phyloP scores from a whole-genome alignment of 2,113 vertebrate species.

The Oplegnathus fasciatus region DNA sequence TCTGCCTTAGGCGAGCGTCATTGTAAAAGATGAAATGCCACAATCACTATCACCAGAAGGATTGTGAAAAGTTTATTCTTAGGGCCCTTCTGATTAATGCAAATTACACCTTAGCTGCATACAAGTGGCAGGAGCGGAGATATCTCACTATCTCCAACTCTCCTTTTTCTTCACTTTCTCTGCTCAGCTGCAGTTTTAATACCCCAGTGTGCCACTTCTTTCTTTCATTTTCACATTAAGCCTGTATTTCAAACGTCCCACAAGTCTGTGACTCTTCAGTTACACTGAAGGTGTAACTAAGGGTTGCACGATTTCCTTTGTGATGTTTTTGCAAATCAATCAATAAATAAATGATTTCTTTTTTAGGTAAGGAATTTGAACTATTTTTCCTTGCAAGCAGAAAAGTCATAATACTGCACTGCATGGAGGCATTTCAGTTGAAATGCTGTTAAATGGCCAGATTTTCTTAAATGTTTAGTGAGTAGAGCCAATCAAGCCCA shows the following conservation, averaged over 20 bases:
- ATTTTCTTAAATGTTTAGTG: not conserved
- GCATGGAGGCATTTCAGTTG: not conserved
- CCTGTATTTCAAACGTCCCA: not conserved
- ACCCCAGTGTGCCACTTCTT: not conserved
- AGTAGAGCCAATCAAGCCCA: not conserved
- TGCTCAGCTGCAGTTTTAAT: constrained; percentile 27
- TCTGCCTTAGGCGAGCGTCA: constrained; percentile 51
- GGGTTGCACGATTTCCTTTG: not conserved
- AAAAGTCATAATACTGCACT: not conserved
- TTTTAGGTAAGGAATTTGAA: not conserved
- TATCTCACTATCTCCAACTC: not conserved
- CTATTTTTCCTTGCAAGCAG: not conserved
- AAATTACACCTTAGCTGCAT: constrained; percentile 70
- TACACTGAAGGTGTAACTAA: too few relatives aligned
- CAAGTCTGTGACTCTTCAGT: not conserved
- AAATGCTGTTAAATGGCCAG: not conserved
- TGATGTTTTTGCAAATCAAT: not conserved
- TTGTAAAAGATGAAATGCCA: constrained; percentile 65
- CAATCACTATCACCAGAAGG: constrained; percentile 61
- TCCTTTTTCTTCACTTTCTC: constrained; percentile 17
- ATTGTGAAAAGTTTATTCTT: constrained; percentile 77
- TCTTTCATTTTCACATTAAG: constrained; percentile 7
- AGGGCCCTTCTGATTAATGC: constrained; percentile 75
- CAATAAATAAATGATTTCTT: not conserved
- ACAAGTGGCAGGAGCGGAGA: constrained; percentile 45